These are phyloP conservation scores for Ecdyonurus torrentis DNA, from an alignment of 2,888 invertebrate genomes.

Conservation along the genomic window DNA sequence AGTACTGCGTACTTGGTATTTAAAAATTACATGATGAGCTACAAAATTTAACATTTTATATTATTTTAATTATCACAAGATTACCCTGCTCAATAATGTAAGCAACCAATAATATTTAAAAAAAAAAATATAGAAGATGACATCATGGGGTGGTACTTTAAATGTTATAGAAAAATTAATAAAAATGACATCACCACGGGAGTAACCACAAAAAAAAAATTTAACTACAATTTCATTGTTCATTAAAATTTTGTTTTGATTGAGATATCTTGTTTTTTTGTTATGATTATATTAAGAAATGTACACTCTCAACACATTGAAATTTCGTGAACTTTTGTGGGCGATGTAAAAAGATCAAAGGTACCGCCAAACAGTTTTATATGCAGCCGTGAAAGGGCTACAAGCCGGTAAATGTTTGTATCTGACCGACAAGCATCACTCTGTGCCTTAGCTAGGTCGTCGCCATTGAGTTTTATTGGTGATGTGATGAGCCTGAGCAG, in stretches of 20 bases:
- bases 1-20: too few species aligned
- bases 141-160: too few species aligned
- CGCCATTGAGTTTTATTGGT: not conserved
- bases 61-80: too few species aligned
- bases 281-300: not conserved
- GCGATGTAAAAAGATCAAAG: not conserved
- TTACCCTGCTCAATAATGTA: too few species aligned
- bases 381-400: not conserved
- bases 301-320: not conserved
- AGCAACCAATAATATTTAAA: too few species aligned
- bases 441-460: not conserved
- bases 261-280: not conserved
- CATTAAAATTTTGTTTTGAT: not conserved
- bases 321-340: not conserved
- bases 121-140: too few species aligned
- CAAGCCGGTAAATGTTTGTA: not conserved
- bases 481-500: too few species aligned
- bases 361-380: not conserved
- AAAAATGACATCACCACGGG: not conserved
- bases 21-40: too few species aligned
- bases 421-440: not conserved
- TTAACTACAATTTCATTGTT: not conserved
- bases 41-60: too few species aligned
- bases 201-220: not conserved
- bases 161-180: too few species aligned